Base-by-base conservation (phyloP, 1,140 invertebrate genomes). In the Latrodectus geometricus region DNA sequence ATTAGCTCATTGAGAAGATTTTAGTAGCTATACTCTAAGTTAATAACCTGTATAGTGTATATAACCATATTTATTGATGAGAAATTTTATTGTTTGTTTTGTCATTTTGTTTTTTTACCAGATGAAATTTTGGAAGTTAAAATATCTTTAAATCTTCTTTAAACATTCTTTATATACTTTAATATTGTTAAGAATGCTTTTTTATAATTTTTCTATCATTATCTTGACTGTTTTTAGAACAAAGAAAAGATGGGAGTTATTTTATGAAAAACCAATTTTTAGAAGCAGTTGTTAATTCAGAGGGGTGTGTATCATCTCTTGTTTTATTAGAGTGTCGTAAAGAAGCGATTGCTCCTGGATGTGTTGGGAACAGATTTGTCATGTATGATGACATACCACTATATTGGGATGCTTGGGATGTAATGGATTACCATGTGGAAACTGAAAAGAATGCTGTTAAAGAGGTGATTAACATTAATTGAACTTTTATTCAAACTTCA, bases 401-500 rank as follows among this genome's bases (percentile, higher is more conserved):
- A 76, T 93, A 90, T 90, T 93, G 93, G 93, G 93, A 93, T 91
- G 93, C 93, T n/a, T 93, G 93, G 93, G 92, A 93, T 89, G 91
- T 92, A 7, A 93, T 93, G 92, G 92, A 93, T 88, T 93, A 93
- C 86, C 92, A 93, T 88, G 88, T 93, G 54, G 92, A 93, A 89
- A 93, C 92, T 35, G 90, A 90, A 80, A 86, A 88, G 23, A 74
- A 21, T 87, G 88, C 86, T 17, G 80, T 88, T 17, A 80, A 68
- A 76, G 83, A 88, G 78, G 88, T 88, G 20, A 35, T 35, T 35
- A 5, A 3, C 5, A 35, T 35, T 35, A 35, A 35, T 35, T 35
- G 35, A 35, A 35, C 35, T 35, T 35, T 35, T 35, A 35, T 35
- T 35, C 35, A 35, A 35, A 35, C 35, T 35, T 35, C 35, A 1